Base-by-base conservation (phyloP, 2,113 vertebrate species). In the Lipophrys pholis region DNA sequence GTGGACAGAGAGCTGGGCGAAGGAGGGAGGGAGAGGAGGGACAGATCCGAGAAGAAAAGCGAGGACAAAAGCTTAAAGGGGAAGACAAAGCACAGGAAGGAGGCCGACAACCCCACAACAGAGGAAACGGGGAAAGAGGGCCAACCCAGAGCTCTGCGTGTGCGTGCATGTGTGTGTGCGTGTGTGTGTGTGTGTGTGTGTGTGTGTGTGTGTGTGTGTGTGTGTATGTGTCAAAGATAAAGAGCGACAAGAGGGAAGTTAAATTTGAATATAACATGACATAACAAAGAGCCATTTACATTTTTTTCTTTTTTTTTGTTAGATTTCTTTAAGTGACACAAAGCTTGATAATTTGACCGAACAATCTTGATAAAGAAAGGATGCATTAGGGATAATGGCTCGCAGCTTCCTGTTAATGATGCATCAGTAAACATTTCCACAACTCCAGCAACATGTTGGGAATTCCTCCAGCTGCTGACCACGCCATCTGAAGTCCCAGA, bases 1-100 rank as follows among this genome's bases (percentile, higher is more conserved):
- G 64, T 67, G 78, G 78, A 88, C 61, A 64, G 53, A 62, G 70
- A 58, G 76, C 71, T 35, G 70, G 30, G 60, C 5, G 51, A 30
- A 14, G 49, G 49, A 40, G 39, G 40, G 40, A 59, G 49, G 41
- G 40, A 5, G 36, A 21, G 38, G 42, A 17, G 45, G 21, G 61
- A 67, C 9, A 40, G 51, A 41, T 41, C 3, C 11, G 7, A 55
- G 41, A 43, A 61, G 46, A 15, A 54, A 45, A 53, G 49, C 30
- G 30, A 11, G 38, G 57, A 49, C 46, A 49, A 71, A 41, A 11
- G 55, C 51, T n/a, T 21, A 14, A 38, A 68, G 43, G 15, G 41
- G 15, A 10, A 40, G 61, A 68, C 14, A 15, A 51, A 16, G 12
- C 3, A 49, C 12, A 11, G 12, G 55, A 66, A 57, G 17, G 68